phyloP scores from a whole-genome alignment of 2,113 vertebrate species.

The Vidua macroura region DNA sequence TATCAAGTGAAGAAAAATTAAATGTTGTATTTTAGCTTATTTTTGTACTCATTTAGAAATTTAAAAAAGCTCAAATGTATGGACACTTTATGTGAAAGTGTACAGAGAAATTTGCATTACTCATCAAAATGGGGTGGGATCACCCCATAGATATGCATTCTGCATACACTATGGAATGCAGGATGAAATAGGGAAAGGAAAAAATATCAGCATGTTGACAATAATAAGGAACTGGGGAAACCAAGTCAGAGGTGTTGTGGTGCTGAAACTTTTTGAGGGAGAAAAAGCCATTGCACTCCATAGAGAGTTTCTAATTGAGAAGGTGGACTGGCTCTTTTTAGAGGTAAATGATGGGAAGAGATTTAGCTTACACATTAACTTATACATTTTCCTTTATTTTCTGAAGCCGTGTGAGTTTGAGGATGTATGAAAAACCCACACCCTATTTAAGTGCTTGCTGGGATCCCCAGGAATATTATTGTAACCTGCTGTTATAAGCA shows the following conservation, averaged over 20 bases:
- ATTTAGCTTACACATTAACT: background rate
- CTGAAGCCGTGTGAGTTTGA: background rate
- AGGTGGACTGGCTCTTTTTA: background rate
- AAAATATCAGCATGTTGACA: background rate
- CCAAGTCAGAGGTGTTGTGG: background rate
- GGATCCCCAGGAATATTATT: background rate
- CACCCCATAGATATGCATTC: background rate
- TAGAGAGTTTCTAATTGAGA: background rate
- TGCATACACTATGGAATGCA: background rate
- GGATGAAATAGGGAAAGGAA: background rate
- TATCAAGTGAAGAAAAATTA: background rate
- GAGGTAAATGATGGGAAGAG: background rate
- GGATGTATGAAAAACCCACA: background rate
- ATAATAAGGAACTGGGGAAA: background rate
- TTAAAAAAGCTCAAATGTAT: background rate
- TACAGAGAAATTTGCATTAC: background rate
- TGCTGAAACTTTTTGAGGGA: background rate
- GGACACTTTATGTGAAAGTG: background rate
- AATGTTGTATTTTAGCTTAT: background rate
- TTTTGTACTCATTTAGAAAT: background rate
- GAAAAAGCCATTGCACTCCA: background rate
- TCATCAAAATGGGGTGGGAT: background rate
- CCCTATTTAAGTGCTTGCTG: background rate
- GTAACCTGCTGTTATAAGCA: background rate
- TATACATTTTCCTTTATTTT: background rate